Evolutionary conservation across 1,140 invertebrate genomes (phyloP).

Genomic region (Dreissena rostriformis): DNA sequence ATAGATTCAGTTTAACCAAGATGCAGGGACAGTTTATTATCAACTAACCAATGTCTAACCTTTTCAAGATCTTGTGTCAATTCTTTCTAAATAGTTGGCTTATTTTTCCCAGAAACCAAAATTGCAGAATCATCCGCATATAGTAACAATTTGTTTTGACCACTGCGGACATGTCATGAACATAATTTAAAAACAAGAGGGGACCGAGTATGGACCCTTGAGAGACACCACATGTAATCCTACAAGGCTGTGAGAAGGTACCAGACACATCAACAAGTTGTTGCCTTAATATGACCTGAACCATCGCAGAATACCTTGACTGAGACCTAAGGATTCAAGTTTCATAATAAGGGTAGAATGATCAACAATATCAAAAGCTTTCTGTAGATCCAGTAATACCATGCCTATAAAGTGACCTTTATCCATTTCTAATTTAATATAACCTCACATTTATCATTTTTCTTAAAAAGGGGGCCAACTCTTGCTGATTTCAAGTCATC

Average conservation of each 20-base stretch:
- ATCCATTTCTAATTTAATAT: slow-evolving; percentile 26
- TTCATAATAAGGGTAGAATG: slow-evolving; percentile 32
- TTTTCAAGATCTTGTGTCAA: slow-evolving; percentile 1
- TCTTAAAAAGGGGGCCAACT: neutral
- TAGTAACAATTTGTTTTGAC: slow-evolving; percentile 22
- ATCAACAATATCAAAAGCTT: slow-evolving; percentile 30
- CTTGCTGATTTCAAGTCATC: too few species aligned
- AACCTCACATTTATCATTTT: neutral
- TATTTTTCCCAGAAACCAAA: slow-evolving; percentile 7
- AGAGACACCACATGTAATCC: slow-evolving; percentile 25
- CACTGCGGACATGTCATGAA: slow-evolving; percentile 17
- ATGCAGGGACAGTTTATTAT: slow-evolving; percentile 35
- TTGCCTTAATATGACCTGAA: slow-evolving; percentile 31
- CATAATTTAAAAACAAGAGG: slow-evolving; percentile 35
- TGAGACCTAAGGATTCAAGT: slow-evolving; percentile 24
- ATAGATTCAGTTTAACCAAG: slow-evolving; percentile 31
- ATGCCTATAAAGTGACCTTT: slow-evolving; percentile 39
- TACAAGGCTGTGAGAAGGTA: neutral
- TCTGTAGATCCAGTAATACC: slow-evolving; percentile 52
- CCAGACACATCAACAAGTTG: slow-evolving; percentile 30
- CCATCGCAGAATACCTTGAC: neutral
- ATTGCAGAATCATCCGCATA: slow-evolving; percentile 45
- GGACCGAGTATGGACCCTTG: slow-evolving; percentile 28
- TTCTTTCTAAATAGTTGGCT: neutral
- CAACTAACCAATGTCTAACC: slow-evolving; percentile 24